phyloP scores from a whole-genome alignment of 2,888 invertebrate species.

The Polymixis lichenea region DNA sequence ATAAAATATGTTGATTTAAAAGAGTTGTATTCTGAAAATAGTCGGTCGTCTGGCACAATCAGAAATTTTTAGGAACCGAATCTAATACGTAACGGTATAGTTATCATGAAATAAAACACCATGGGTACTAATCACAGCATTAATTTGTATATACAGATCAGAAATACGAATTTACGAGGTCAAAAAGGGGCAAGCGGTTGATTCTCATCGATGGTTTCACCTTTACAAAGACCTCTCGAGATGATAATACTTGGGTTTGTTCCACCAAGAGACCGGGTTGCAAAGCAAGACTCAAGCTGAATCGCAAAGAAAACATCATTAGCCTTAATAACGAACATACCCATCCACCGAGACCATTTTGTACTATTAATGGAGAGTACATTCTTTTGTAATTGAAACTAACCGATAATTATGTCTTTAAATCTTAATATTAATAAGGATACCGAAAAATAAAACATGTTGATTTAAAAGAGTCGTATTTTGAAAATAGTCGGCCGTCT shows the following conservation, averaged over 20 bases:
- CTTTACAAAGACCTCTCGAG: slow-evolving; percentile 48
- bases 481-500: neutral
- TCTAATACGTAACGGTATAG: neutral
- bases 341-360: slow-evolving; percentile 39
- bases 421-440: neutral
- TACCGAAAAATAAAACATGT: neutral
- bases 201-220: slow-evolving; percentile 72
- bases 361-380: slow-evolving; percentile 1
- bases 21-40: neutral
- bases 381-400: slow-evolving; percentile 3
- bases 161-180: slow-evolving; percentile 40
- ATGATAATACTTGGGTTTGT: slow-evolving; percentile 55
- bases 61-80: neutral
- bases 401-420: neutral
- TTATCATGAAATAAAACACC: neutral
- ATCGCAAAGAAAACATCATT: slow-evolving; percentile 12
- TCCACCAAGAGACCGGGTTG: slow-evolving; percentile 61
- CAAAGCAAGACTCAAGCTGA: slow-evolving; percentile 30
- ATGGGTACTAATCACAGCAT: neutral
- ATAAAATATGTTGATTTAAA: neutral
- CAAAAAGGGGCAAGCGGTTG: slow-evolving; percentile 58
- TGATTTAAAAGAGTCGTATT: neutral
- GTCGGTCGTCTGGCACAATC: too few relatives aligned
- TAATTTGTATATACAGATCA: slow-evolving; percentile 22
- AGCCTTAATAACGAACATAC: slow-evolving; percentile 44